Percentiles rank a stretch among this genome's conserved stretches.
These are phyloP conservation scores for Papilio machaon DNA, from an alignment of 1,140 invertebrate species.

Conservation along the genomic window DNA sequence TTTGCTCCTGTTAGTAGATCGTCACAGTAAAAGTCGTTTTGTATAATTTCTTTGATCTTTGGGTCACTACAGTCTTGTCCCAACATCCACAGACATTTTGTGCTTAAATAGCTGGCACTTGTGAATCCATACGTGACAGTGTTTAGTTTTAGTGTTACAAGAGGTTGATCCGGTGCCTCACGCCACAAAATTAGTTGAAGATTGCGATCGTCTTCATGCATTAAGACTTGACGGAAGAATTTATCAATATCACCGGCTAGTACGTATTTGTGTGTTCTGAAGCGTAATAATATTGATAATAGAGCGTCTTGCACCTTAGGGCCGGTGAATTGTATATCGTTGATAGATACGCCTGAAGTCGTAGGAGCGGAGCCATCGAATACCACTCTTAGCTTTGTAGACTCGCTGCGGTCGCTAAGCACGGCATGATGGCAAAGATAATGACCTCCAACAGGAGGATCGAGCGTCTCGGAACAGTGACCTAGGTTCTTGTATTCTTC, in stretches of 20 bases:
- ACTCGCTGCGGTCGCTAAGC: slow-evolving; percentile 26
- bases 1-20: slow-evolving; percentile 71
- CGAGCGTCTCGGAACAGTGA: slow-evolving; percentile 31
- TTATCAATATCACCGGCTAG: slow-evolving; percentile 40
- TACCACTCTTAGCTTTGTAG: slow-evolving; percentile 37
- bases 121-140: slow-evolving; percentile 57
- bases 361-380: slow-evolving; percentile 37
- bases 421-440: slow-evolving; percentile 27
- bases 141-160: slow-evolving; percentile 52
- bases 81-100: slow-evolving; percentile 56
- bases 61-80: slow-evolving; percentile 50
- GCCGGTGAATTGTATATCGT: slow-evolving; percentile 19
- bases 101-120: slow-evolving; percentile 63
- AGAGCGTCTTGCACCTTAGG: slow-evolving; percentile 1
- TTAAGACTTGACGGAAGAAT: slow-evolving; percentile 48
- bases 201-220: slow-evolving; percentile 51
- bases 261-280: slow-evolving; percentile 19
- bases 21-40: slow-evolving; percentile 76
- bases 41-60: slow-evolving; percentile 55
- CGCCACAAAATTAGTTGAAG: slow-evolving; percentile 67
- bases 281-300: slow-evolving; percentile 10
- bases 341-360: slow-evolving; percentile 18
- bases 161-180: slow-evolving; percentile 44
- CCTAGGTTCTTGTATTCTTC: slow-evolving; percentile 35
- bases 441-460: too few relatives aligned